phyloP scores from a whole-genome alignment of 2,797 vertebrate genomes.

The Sarcophilus harrisii region DNA sequence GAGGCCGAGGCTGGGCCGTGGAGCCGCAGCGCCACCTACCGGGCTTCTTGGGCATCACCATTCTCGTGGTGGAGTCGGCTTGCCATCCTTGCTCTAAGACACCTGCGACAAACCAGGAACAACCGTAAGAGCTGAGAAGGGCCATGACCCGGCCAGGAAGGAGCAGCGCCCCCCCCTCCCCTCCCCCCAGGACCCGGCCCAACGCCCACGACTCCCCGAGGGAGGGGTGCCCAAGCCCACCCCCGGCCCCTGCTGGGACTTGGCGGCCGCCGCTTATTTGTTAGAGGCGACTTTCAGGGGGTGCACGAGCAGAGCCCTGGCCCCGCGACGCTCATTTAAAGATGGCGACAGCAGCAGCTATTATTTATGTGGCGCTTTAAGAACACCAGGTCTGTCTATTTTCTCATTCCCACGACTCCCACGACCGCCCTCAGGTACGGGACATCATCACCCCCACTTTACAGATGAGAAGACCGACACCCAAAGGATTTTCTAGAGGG shows the following conservation, averaged over 20 bases:
- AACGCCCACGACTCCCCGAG: no score
- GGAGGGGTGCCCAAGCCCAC: no score
- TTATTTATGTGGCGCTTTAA: neutral
- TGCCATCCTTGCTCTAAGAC: constrained; percentile 97
- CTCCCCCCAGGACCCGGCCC: no score
- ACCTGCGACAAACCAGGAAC: constrained; percentile 83
- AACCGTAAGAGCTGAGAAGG: no score
- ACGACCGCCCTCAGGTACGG: neutral
- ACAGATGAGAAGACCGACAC: neutral
- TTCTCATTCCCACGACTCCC: neutral
- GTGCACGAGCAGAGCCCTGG: no score
- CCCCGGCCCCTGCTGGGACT: no score
- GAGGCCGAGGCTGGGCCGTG: rapidly evolving
- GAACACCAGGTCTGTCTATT: neutral
- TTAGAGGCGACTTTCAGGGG: neutral
- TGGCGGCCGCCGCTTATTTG: no score
- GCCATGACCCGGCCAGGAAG: no score
- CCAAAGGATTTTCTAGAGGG: neutral
- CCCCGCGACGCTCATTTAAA: neutral
- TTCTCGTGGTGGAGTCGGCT: constrained; percentile 93
- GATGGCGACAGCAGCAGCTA: neutral
- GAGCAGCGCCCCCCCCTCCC: no score
- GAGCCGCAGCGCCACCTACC: constrained; percentile 91
- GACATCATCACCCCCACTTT: neutral
- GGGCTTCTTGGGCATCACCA: constrained; percentile 98